Percentiles rank a stretch among this genome's conserved stretches.
Conservation (phyloP, 2,888 invertebrate species). For the Adela reaumurella region DNA sequence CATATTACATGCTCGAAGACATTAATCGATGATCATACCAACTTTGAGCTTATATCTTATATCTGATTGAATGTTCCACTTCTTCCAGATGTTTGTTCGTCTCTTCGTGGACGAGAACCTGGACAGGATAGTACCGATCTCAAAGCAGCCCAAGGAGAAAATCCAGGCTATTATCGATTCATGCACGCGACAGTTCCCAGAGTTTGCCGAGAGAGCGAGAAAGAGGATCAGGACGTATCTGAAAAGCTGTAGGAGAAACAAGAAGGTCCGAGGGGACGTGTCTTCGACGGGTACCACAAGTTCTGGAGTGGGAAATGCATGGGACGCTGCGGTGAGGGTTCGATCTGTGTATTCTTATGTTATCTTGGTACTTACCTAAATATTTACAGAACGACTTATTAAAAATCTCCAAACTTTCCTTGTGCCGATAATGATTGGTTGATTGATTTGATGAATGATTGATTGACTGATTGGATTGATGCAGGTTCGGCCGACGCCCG, state of each 20-base stretch:
- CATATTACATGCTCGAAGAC: too few relatives aligned
- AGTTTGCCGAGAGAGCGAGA: constrained; percentile 91
- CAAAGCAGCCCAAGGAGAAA: constrained; percentile 96
- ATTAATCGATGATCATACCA: too few relatives aligned
- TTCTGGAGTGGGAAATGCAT: constrained; percentile 60
- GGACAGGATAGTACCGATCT: constrained; percentile 94
- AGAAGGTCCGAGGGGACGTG: constrained; percentile 80
- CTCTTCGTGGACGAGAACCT: constrained; percentile 95
- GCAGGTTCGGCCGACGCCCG: constrained; percentile 92
- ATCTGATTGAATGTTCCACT: too few relatives aligned
- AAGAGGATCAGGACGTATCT: constrained; percentile 93
- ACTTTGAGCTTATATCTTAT: too few relatives aligned
- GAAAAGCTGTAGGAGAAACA: constrained; percentile 92
- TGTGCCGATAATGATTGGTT: too few relatives aligned
- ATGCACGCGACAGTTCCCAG: constrained; percentile 94
- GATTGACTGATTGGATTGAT: too few relatives aligned
- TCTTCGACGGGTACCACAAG: constrained; percentile 34
- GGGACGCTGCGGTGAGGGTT: constrained; percentile 82
- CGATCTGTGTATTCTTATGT: constrained; percentile 20
- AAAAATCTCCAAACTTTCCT: too few relatives aligned
- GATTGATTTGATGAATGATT: too few relatives aligned
- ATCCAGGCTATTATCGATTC: constrained; percentile 97
- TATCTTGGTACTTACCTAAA: not conserved
- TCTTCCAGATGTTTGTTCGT: constrained; percentile 94
- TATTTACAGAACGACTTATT: too few relatives aligned